Percentiles rank a stretch among this genome's conserved stretches.
phyloP scores from a whole-genome alignment of 2,113 vertebrate species.

The Pogonocichla stellata region DNA sequence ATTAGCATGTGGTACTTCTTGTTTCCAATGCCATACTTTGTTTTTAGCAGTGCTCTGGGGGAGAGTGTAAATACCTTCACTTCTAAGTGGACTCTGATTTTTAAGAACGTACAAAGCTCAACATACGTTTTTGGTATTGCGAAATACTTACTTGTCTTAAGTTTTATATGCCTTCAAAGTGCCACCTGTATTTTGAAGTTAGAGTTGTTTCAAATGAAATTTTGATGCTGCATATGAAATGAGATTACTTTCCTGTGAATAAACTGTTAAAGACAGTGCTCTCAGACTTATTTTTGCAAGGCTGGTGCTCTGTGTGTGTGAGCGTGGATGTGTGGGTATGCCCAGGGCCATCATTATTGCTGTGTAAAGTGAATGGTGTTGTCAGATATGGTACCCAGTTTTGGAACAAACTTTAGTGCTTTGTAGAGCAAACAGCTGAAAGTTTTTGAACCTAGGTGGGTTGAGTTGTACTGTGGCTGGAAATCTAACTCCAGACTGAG shows the following conservation, averaged over 20 bases:
- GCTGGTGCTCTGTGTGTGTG: not conserved
- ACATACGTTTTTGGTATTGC: not conserved
- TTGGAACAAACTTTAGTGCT: not conserved
- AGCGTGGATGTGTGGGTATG: not conserved
- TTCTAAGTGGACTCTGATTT: not conserved
- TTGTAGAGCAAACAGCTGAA: not conserved
- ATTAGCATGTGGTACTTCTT: not conserved
- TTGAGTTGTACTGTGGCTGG: not conserved
- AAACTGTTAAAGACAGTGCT: constrained; percentile 18
- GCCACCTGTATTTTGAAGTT: not conserved
- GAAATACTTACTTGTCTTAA: constrained; percentile 14
- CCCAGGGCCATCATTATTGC: not conserved
- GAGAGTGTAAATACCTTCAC: not conserved
- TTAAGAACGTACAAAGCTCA: not conserved
- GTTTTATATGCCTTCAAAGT: constrained; percentile 13
- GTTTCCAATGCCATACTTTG: not conserved
- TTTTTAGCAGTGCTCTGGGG: not conserved
- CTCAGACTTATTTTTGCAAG: not conserved
- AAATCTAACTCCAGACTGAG: not conserved
- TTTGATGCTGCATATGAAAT: not conserved
- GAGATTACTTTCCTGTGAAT: constrained; percentile 47
- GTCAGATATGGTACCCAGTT: fast-evolving
- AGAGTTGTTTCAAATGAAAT: not conserved
- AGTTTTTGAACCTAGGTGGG: not conserved
- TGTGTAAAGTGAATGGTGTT: not conserved